These are phyloP conservation scores for Platerodrilus igneus DNA, from an alignment of 2,888 invertebrate species.

Conservation along the genomic window DNA sequence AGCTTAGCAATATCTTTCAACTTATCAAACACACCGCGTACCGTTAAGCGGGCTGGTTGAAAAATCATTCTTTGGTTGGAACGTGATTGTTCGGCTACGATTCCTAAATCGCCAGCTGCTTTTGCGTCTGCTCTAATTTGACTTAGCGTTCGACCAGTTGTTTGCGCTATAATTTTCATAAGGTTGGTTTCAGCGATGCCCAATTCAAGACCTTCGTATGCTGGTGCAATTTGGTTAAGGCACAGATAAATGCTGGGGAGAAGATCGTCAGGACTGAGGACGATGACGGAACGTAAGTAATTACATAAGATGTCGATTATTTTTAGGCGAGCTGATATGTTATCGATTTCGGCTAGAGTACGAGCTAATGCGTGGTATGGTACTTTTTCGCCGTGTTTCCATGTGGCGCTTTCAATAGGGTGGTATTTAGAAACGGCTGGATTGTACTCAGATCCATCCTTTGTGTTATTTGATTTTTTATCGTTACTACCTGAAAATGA, in stretches of 20 bases:
- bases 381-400: constrained; percentile 70
- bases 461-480: constrained; percentile 9
- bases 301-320: constrained; percentile 90
- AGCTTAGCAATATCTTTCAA: constrained; percentile 82
- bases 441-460: constrained; percentile 55
- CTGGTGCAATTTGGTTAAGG: constrained; percentile 93
- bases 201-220: constrained; percentile 88
- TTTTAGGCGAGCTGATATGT: constrained; percentile 76
- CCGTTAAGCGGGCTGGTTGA: constrained; percentile 71
- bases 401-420: constrained; percentile 78
- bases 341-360: constrained; percentile 88
- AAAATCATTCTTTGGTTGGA: constrained; percentile 85
- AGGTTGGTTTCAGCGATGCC: constrained; percentile 94
- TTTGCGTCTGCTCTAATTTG: constrained; percentile 74
- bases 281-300: constrained; percentile 86
- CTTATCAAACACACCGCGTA: constrained; percentile 72
- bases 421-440: constrained; percentile 71
- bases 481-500: neutral
- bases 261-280: constrained; percentile 84
- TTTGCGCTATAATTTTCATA: constrained; percentile 89
- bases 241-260: constrained; percentile 88
- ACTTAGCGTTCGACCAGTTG: constrained; percentile 78
- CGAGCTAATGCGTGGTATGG: constrained; percentile 90
- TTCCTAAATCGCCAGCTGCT: constrained; percentile 80
- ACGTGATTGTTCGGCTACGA: constrained; percentile 81